Evolutionary conservation across 1,140 invertebrate genomes (phyloP), one percentile per base, ranked within the genome.

Genomic region (Drosophila mojavensis): DNA sequence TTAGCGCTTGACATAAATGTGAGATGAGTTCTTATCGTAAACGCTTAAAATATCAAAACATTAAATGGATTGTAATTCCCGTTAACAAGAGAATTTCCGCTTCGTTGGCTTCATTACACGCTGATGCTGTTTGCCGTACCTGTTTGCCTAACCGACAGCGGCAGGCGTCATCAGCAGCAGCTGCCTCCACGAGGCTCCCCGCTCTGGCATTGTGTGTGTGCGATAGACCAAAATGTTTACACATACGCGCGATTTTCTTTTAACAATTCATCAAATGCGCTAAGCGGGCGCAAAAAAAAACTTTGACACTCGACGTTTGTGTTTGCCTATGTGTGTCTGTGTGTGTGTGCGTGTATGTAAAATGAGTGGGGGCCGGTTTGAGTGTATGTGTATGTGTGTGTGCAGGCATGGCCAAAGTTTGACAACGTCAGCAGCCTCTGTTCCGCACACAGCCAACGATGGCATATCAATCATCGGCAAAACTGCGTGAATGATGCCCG

Each of bases 221-320:
- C 69, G 56, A 68, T 84, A 88, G 80, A 81, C 84, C 77, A 81
- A 75, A 74, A 80, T 89, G 84, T 89, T 88, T 89, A 89, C 84
- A 88, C 84, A 88, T 89, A 88, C 81, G 84, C 84, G 77, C 85
- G 81, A 89, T 89, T 88, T 88, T 84, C 84, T 88, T 89, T 88
- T 75, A 88, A 88, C 84, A 88, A 88, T 88, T 88, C 84, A 88
- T 88, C 84, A 88, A 88, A 80, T 70, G 84, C 85, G 84, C 81
- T 89, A 84, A 88, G 85, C 78, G 85, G 76, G 70, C 77, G 75
- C 84, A 81, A 75, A 70, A 24, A 24, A 24, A 78, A 88, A 88
- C 84, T 88, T 88, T 90, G 84, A 88, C 84, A 88, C 85, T 80
- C 84, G 68, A 88, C 77, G 84, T 71, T 73, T 70, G 72, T 79